Evolutionary conservation across 2,888 invertebrate species (phyloP), one percentile per base, ranked within the genome.

Genomic region (Teleogryllus oceanicus): DNA sequence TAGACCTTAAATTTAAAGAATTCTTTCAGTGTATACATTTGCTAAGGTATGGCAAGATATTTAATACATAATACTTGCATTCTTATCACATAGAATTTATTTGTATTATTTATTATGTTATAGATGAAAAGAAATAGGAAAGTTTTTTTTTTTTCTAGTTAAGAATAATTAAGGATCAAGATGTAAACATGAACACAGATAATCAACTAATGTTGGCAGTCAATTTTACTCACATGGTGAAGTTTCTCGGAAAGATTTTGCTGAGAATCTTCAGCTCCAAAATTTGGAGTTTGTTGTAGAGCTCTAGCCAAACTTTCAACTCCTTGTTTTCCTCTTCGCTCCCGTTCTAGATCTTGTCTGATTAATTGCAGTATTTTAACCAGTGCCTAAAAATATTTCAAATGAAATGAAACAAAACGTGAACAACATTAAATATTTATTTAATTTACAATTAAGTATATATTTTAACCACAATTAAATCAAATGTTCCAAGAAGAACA

Each of bases 231-330:
- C 88, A 96, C 96, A 86, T 97, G 96, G 86, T 95, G 94, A n/a
- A 97, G 88, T 88, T 96, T 96, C 85, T 97, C 96, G 49, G 93
- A 92, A 37, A 97, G 94, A 84, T 95, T 97, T 85, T 96, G 96
- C 84, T 96, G 95, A 77, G 96, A 95, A 86, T 96, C 96, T 83
- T 94, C 94, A 79, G 92, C 92, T 78, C 95, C 96, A 86, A 95
- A 95, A 78, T 92, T 94, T 0, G 96, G 95, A 11, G 94, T 94
- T 85, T 94, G 93, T 84, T 93, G 93, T 12, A 97, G 93, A 10
- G 97, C 96, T 86, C 94, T 92, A 10, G 96, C 94, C 62, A 98
- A 88, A 83, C 96, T 96, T 86, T 97, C 96, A 81, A 96, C 88
- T 0, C 97, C 97, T 85, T 95, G 94, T 84, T 95, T 93, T 0